Conservation (phyloP, 2,113 vertebrate genomes). For the Pedionomus torquatus region DNA sequence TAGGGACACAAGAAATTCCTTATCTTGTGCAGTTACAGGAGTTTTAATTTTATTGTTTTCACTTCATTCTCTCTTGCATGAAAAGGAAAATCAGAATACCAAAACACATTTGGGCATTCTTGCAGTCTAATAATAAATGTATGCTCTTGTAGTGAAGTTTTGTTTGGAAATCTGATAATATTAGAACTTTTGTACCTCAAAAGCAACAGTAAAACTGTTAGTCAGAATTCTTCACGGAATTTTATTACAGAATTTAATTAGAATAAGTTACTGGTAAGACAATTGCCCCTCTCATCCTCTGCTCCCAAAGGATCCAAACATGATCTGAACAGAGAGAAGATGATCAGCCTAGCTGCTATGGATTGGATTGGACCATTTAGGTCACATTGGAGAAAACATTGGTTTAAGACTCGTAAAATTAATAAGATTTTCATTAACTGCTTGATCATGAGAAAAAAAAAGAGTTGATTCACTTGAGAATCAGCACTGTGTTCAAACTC, state of each 20-base stretch:
- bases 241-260: background rate
- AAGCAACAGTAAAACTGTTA: background rate
- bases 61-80: background rate
- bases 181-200: background rate
- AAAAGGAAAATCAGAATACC: background rate
- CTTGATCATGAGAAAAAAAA: background rate
- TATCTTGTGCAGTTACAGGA: background rate
- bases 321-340: background rate
- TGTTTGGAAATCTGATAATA: background rate
- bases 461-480: background rate
- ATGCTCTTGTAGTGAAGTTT: background rate
- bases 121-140: background rate
- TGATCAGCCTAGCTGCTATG: background rate
- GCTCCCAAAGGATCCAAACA: background rate
- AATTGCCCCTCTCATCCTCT: background rate
- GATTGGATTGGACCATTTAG: background rate
- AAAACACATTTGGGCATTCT: background rate
- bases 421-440: background rate
- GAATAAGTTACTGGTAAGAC: background rate
- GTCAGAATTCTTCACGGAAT: background rate
- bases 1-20: background rate
- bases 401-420: background rate
- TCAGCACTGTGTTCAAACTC: background rate
- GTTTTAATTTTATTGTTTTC: slow-evolving; percentile 31
- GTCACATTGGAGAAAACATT: background rate